phyloP scores from a whole-genome alignment of 2,797 vertebrate genomes.

The Mormyrus hasselquistii region DNA sequence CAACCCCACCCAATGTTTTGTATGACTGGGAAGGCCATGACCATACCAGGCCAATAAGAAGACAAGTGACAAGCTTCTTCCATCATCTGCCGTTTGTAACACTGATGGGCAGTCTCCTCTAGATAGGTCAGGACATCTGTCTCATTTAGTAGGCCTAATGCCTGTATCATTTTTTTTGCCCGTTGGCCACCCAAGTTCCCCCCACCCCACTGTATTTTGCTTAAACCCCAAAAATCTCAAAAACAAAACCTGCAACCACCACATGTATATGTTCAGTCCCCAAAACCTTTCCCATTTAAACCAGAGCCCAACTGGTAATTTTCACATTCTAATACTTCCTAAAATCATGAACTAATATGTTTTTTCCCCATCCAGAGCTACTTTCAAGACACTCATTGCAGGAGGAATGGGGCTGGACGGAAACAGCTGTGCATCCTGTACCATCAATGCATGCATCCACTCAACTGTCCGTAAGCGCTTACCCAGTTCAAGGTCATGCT shows the following conservation, averaged over 20 bases:
- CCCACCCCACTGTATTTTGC: neutral
- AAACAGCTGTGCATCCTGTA: neutral
- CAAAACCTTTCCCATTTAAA: neutral
- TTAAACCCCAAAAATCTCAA: neutral
- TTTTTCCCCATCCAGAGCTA: neutral
- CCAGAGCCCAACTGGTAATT: neutral
- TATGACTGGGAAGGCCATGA: neutral
- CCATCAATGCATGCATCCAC: neutral
- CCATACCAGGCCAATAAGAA: neutral
- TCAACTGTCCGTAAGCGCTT: neutral
- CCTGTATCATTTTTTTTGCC: neutral
- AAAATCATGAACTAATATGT: neutral
- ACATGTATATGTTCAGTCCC: neutral
- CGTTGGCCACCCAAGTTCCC: neutral
- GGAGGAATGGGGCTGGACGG: neutral
- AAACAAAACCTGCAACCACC: neutral
- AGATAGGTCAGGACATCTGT: neutral
- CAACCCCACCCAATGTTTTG: neutral
- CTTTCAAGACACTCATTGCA: neutral
- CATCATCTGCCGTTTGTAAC: neutral
- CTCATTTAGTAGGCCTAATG: neutral
- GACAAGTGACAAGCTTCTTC: neutral
- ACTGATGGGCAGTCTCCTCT: neutral
- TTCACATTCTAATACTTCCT: neutral
- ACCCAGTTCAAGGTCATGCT: neutral